Conservation (phyloP, 2,888 invertebrate genomes). For the Cotesia congregata region DNA sequence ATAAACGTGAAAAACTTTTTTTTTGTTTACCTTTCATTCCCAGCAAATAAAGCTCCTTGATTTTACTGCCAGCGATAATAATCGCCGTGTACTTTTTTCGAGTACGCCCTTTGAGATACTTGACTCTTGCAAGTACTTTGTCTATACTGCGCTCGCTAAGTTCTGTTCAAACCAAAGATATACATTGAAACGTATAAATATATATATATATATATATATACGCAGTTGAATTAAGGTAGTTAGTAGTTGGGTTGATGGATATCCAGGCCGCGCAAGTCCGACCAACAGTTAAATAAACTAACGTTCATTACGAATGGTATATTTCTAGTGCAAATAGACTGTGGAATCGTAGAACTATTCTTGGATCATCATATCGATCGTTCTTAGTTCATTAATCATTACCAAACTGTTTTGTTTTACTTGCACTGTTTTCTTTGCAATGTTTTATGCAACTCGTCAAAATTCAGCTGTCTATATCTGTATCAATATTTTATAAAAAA, state of each 20-base stretch:
- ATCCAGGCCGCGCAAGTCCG: background rate
- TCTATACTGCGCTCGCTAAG: background rate
- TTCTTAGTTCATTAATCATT: background rate
- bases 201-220: background rate
- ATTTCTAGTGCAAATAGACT: background rate
- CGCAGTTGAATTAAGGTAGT: background rate
- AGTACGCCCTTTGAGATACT: conserved; percentile 5
- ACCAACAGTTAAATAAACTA: background rate
- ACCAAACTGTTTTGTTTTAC: background rate
- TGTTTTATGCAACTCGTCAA: background rate
- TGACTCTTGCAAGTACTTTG: background rate
- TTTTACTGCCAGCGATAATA: background rate
- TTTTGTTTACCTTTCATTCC: background rate
- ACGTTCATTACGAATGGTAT: background rate
- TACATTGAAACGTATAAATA: background rate
- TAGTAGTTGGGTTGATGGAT: background rate
- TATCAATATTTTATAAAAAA: background rate
- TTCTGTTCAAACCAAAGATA: background rate
- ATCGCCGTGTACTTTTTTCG: conserved; percentile 4
- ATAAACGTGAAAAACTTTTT: background rate
- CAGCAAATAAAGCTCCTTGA: background rate
- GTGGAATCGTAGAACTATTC: background rate
- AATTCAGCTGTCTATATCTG: background rate
- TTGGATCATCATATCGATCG: background rate
- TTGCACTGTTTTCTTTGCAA: background rate